A percentile compares a stretch with the other conserved stretches of the same genome.
phyloP scores from a whole-genome alignment of 53 echinoderm and acorn worm species.

The Glandiceps talaboti region DNA sequence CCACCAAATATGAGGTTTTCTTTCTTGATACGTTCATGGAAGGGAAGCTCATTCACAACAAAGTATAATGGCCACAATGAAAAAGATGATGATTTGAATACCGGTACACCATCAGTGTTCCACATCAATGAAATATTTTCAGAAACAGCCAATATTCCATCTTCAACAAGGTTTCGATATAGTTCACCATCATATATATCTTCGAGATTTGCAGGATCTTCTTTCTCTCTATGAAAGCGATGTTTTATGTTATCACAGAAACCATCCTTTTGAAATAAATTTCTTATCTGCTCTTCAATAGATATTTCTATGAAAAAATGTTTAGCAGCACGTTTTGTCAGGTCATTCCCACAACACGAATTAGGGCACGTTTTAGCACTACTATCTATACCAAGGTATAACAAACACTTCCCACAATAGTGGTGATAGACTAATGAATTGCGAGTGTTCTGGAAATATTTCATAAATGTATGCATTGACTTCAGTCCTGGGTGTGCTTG shows the following conservation, averaged over 20 bases:
- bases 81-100: constrained; percentile 39
- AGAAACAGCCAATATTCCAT: not conserved
- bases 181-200: constrained; percentile 28
- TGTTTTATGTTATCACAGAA: constrained; percentile 18
- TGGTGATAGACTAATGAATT: not conserved
- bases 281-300: constrained; percentile 3
- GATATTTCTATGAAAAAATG: constrained; percentile 18
- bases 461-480: not conserved
- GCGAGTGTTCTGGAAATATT: not conserved
- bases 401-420: not conserved
- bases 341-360: not conserved
- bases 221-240: constrained; percentile 21
- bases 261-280: constrained; percentile 3
- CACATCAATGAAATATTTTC: constrained; percentile 40
- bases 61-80: constrained; percentile 30
- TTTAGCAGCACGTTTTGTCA: not conserved
- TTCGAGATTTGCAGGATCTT: constrained; percentile 16
- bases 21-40: constrained; percentile 10
- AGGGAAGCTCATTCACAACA: constrained; percentile 34
- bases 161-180: constrained; percentile 9
- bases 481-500: not conserved
- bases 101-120: constrained; percentile 31
- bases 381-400: not conserved
- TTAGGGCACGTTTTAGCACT: not conserved
- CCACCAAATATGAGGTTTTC: constrained; percentile 37